Evolutionary conservation across 2,113 vertebrate genomes (phyloP).

Genomic region (Otis tarda): DNA sequence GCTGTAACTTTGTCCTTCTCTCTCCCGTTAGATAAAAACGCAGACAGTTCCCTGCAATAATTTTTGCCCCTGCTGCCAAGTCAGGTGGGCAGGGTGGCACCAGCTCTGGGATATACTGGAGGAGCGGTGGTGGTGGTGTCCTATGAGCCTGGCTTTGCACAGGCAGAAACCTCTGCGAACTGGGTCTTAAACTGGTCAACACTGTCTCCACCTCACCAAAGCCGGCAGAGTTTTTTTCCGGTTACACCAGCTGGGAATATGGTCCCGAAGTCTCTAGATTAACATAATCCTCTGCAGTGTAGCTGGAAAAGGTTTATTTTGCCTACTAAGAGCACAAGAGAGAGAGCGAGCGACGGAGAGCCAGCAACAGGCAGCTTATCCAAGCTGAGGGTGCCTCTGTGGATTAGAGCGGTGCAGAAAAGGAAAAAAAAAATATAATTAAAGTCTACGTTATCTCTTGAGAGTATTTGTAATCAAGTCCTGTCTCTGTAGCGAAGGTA

Average conservation of each 20-base stretch:
- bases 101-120: neutral
- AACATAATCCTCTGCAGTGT: neutral
- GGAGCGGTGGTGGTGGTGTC: too few species aligned
- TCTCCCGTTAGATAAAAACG: neutral
- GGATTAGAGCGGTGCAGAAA: neutral
- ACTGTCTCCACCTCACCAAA: neutral
- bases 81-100: too few species aligned
- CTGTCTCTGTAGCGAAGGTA: neutral
- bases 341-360: neutral
- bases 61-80: neutral
- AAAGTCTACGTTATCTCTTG: neutral
- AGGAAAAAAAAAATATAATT: neutral
- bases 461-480: neutral
- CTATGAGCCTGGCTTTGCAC: neutral
- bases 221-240: neutral
- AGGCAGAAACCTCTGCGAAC: neutral
- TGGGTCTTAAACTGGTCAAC: neutral
- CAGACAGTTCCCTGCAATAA: rapidly evolving
- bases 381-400: neutral
- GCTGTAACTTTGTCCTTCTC: neutral
- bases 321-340: neutral
- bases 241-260: neutral
- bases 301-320: neutral
- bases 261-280: neutral
- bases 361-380: conserved; percentile 1